Base-by-base conservation (phyloP, 2,113 vertebrate species). In the Sinocyclocheilus anophthalmus region DNA sequence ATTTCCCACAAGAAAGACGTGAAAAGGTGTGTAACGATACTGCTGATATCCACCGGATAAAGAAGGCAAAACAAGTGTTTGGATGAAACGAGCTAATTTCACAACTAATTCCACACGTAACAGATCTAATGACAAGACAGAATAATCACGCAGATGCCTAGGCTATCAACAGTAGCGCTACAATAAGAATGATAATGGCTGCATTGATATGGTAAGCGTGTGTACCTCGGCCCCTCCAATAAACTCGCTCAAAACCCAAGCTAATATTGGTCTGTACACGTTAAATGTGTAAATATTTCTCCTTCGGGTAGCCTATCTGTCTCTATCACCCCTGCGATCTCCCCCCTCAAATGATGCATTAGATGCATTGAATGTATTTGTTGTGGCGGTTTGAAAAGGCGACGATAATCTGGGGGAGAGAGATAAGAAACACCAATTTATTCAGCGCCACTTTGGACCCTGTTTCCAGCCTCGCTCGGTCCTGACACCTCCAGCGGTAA, bases 341-440 rank as follows among this genome's bases (percentile, higher is more conserved):
- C 92, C 94, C 89, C 79, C 81, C 93, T 94, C 96, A 97, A 97
- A 98, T 97, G 97, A 98, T 97, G 97, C 97, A 97, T 97, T 97
- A 97, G 97, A 98, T 97, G 98, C 96, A 95, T 95, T 96, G 95
- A 97, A 96, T 95, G 97, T 97, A 98, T 98, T 98, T 98, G 97
- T 98, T 97, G 97, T 97, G 97, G 94, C 96, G 96, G 94, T 97
- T 98, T 99, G 97, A 99, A 99, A 99, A 97, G 97, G 95, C 96
- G 95, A 95, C 93, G 97, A 99, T 99, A 97, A 99, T 99, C 97
- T 99, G 98, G 97, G 96, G 96, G 96, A 90, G 94, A 95, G 97
- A 99, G 98, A 99, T 99, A 99, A 99, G 98, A 94, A 98, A 96
- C 96, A 96, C 95, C 97, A 98, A 95, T 98, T 99, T 99, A 99